phyloP scores from a whole-genome alignment of 2,113 vertebrate genomes.

The Dicrurus megarhynchus region DNA sequence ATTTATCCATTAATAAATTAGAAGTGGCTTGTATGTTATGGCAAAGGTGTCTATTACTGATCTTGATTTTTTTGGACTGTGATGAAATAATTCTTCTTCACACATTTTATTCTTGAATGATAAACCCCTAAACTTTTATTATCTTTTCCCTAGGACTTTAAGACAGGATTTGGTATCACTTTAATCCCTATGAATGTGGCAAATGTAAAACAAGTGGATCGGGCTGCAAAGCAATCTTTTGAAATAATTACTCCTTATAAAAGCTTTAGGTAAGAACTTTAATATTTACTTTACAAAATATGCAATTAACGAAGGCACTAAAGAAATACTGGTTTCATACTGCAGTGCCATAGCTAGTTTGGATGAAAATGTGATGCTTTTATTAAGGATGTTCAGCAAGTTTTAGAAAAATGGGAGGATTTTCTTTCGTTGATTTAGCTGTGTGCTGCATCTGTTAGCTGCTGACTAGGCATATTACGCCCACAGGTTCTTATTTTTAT shows the following conservation, averaged over 20 bases:
- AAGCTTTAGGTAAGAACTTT: constrained; percentile 86
- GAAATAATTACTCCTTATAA: constrained; percentile 97
- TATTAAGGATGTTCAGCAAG: background rate
- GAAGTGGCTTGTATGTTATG: background rate
- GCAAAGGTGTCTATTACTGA: background rate
- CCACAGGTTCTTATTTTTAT: background rate
- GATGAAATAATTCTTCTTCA: background rate
- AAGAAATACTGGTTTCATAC: background rate
- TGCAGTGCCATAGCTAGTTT: background rate
- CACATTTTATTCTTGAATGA: background rate
- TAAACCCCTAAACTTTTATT: background rate
- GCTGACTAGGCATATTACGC: background rate
- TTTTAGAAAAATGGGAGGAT: background rate
- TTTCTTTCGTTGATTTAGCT: background rate
- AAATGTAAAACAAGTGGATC: constrained; percentile 85
- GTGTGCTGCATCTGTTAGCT: background rate
- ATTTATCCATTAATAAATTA: background rate
- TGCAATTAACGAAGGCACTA: background rate
- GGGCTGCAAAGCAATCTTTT: constrained; percentile 80
- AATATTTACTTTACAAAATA: background rate
- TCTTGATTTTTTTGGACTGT: background rate
- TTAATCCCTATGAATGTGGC: constrained; percentile 88
- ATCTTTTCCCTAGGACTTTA: constrained; percentile 83
- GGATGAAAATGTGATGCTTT: background rate
- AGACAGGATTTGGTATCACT: constrained; percentile 85